Evolutionary conservation across 2,797 vertebrate species (phyloP), one percentile per base, ranked within the genome.

Genomic region (Malurus leucopterus): DNA sequence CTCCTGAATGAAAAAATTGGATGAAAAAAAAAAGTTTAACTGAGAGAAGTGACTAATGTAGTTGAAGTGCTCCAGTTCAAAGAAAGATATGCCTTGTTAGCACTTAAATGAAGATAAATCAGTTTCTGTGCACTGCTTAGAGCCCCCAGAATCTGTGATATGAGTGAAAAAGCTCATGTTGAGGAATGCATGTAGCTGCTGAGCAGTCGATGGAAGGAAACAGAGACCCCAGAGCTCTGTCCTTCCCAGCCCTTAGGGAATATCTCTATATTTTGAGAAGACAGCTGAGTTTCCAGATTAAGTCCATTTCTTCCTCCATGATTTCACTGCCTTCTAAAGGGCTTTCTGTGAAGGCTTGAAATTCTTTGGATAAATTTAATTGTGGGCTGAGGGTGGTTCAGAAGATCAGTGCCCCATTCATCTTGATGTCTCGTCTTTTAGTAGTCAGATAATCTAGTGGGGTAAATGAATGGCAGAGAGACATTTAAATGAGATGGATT

Each of bases 161-260:
- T 0, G 1, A 64, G 15, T 26, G 16, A n/a, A 57, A 58, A 62
- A 27, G 2, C 26, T 83, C 23, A 0, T 34, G 47, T 30, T 26
- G 17, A 67, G 18, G n/a, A 57, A 19, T 26, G 12, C 30, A 29
- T 0, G 0, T 50, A 30, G 15, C 9, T 18, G 4, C 32, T 10
- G 9, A 64, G 18, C 14, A 23, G 21, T 30, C 24, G 20, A 4
- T 14, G 9, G 5, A 49, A 71, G 18, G 21, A 67, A 59, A 43
- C 7, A 40, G 6, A 59, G 6, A n/a, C 9, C 7, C 27, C 14
- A 50, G 20, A 40, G 3, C 8, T 70, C 9, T 1, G 0, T 34
- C 41, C 23, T 29, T 30, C 32, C 12, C 22, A 88, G 22, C 5
- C n/a, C 7, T 13, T 34, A 8, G 4, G 8, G 21, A 44, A 5